Evolutionary conservation across 1,140 invertebrate genomes (phyloP).

Genomic region (Teleopsis dalmanni): DNA sequence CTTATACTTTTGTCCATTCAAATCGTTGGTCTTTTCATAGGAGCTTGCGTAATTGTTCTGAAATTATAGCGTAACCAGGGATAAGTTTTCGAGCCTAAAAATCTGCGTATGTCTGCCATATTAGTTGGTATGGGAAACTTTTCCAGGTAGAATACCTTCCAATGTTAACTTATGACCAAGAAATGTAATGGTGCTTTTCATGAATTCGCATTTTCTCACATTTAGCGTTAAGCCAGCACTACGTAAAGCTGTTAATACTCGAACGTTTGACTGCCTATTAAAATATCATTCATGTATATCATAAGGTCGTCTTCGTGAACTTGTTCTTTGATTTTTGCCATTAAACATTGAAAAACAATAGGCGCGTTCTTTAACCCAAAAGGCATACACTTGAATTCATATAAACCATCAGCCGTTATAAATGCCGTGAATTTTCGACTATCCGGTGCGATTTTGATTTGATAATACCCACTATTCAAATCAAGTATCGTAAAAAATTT

Average conservation of each 20-base stretch:
- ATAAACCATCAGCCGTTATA: slow-evolving; percentile 41
- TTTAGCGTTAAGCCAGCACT: slow-evolving; percentile 43
- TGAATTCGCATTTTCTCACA: slow-evolving; percentile 43
- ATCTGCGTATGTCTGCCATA: slow-evolving; percentile 4
- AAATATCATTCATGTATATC: slow-evolving; percentile 13
- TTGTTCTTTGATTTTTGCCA: slow-evolving; percentile 15
- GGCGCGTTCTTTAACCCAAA: slow-evolving; percentile 33
- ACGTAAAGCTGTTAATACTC: neutral
- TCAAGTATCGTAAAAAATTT: slow-evolving; percentile 24
- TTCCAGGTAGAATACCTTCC: slow-evolving; percentile 12
- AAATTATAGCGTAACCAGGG: slow-evolving; percentile 20
- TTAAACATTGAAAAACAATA: slow-evolving; percentile 26
- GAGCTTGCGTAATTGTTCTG: slow-evolving; percentile 8
- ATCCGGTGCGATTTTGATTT: slow-evolving; percentile 17
- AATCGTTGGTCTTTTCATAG: slow-evolving; percentile 20
- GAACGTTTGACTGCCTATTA: neutral
- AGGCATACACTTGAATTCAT: slow-evolving; percentile 48
- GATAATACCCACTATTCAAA: slow-evolving; percentile 30
- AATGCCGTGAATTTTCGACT: slow-evolving; percentile 34
- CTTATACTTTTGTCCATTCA: slow-evolving; percentile 20
- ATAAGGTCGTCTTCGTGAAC: slow-evolving; percentile 2
- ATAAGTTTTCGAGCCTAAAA: slow-evolving; percentile 19
- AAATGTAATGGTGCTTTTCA: slow-evolving; percentile 15
- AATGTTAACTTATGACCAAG: slow-evolving; percentile 9
- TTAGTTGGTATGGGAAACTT: slow-evolving; percentile 8